These are phyloP conservation scores for Macrosiphum euphorbiae DNA, from an alignment of 2,888 invertebrate species.

Conservation along the genomic window DNA sequence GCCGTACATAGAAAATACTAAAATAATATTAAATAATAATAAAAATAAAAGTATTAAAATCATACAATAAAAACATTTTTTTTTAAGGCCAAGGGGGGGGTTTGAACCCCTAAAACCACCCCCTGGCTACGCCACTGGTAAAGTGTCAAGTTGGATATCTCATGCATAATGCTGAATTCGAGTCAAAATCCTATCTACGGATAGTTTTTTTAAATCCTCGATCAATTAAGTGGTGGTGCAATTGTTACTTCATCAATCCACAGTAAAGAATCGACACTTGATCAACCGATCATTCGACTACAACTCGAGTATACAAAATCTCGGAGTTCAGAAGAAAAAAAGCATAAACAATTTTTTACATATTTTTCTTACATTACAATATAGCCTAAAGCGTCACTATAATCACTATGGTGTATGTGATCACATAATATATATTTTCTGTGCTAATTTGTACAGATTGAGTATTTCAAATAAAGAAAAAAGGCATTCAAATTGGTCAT, in stretches of 20 bases:
- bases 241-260: not conserved
- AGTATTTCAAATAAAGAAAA: not conserved
- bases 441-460: not conserved
- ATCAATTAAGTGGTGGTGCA: not conserved
- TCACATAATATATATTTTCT: not conserved
- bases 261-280: not conserved
- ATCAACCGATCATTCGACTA: not conserved
- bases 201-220: not conserved
- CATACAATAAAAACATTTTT: no score
- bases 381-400: not conserved
- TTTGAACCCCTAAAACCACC: no score
- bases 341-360: not conserved
- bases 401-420: not conserved
- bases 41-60: no score
- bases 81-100: no score
- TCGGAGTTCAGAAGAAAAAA: not conserved
- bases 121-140: no score
- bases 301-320: not conserved
- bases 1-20: no score
- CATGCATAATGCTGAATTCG: not conserved
- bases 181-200: not conserved
- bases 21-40: no score
- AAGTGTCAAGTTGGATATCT: not conserved
- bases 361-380: not conserved
- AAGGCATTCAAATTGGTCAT: no score